A percentile compares a stretch with the other conserved stretches of the same genome.
Conservation (phyloP, 2,888 invertebrate genomes). For the Eupithecia insigniata region DNA sequence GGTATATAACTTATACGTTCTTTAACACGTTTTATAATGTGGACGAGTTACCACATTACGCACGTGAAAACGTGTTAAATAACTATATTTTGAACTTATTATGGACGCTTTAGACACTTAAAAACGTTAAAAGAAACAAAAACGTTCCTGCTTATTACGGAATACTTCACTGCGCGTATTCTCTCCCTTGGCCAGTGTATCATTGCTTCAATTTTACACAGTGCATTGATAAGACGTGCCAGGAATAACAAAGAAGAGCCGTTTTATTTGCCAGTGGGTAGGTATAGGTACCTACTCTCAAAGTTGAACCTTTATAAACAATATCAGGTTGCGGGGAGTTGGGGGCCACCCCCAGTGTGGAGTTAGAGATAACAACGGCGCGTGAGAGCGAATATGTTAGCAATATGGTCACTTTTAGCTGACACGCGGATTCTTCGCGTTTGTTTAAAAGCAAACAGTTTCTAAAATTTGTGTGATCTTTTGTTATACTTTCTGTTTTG, state of each 20-base stretch:
- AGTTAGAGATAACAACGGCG: constrained; percentile 60
- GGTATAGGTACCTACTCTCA: constrained; percentile 48
- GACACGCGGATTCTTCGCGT: constrained; percentile 51
- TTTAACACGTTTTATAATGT: no score
- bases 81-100: no score
- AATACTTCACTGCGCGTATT: neutral
- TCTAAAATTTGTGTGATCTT: neutral
- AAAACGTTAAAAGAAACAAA: neutral
- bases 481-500: neutral
- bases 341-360: constrained; percentile 50
- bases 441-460: constrained; percentile 1
- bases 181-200: neutral
- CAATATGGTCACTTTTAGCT: constrained; percentile 64
- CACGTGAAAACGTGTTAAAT: no score
- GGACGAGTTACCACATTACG: no score
- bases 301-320: constrained; percentile 75
- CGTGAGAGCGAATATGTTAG: constrained; percentile 77
- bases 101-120: neutral
- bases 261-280: constrained; percentile 16
- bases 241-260: constrained; percentile 5
- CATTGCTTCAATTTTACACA: constrained; percentile 10
- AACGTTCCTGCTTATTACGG: neutral
- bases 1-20: no score
- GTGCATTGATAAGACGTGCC: constrained; percentile 6
- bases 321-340: constrained; percentile 48